Base-by-base conservation (phyloP, 2,797 vertebrate genomes). In the Phrynocephalus forsythii region DNA sequence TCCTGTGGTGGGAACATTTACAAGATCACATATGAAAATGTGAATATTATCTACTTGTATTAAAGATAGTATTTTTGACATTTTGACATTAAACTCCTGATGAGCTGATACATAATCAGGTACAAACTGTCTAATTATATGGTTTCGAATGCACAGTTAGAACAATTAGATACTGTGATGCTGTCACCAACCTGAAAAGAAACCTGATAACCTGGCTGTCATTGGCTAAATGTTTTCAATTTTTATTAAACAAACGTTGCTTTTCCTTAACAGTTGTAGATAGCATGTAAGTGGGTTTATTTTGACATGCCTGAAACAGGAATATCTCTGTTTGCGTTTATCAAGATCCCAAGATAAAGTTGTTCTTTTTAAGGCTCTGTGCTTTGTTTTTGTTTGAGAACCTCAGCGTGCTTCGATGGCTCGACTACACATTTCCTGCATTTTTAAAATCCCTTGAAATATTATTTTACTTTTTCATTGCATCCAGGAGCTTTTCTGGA, bases 111-210 rank as follows among this genome's bases (percentile, higher is more conserved):
- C 91, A 93, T 95, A 94, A 91, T 94, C 24, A 80, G 88, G 69
- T 94, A 90, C 90, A 95, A 95, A 91, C 88, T 94, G 73, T 92
- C 92, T 95, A 90, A 94, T 93, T 95, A 72, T 91, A 91, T 91
- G 88, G 81, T 93, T 95, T 94, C 86, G 94, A 87, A 84, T 91
- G 93, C 88, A 93, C 92, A 50, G 10, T 83, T 94, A 96, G 90
- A 94, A 88, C 79, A 3, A 6, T 89, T 91, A 90, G 93, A 92
- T 71, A 92, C 91, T 94, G 83, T 6, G 77, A 86, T 86, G 90
- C 73, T 66, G 56, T 85, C 68, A 83, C 30, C 73, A 48, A 85
- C 16, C 20, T 13, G 63, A 44, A 91, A 80, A 76, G 89, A 93
- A 93, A 92, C 89, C 78, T 92, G 90, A 90, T 71, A 93, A 90